Evolutionary conservation across 1,140 invertebrate genomes (phyloP).

Genomic region (Pectinophora gossypiella): DNA sequence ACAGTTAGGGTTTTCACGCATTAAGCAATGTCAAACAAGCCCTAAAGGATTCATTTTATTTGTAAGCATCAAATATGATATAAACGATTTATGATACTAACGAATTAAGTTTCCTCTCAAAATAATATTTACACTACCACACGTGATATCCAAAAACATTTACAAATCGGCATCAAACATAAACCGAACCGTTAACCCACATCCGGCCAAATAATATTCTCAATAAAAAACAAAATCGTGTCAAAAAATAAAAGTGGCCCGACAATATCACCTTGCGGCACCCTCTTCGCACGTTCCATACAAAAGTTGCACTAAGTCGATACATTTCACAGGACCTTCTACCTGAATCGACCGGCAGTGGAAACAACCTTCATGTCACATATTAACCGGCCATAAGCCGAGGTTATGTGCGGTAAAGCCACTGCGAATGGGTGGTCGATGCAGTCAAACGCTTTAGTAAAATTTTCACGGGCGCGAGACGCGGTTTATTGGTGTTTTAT

Average conservation of each 20-base stretch:
- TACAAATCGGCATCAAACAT: not conserved
- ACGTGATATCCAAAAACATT: no score
- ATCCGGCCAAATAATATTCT: conserved; percentile 17
- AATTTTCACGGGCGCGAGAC: conserved; percentile 13
- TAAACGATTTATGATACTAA: no score
- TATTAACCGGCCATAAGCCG: conserved; percentile 34
- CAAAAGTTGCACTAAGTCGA: conserved; percentile 68
- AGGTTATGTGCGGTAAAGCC: conserved; percentile 31
- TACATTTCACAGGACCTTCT: conserved; percentile 67
- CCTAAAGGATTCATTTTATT: no score
- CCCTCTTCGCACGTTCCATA: conserved; percentile 59
- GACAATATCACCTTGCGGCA: conserved; percentile 49
- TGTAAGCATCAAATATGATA: no score
- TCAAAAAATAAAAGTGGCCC: conserved; percentile 42
- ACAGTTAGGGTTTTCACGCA: no score
- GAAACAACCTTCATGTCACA: conserved; percentile 32
- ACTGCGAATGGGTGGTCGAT: conserved; percentile 42
- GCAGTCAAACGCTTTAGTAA: conserved; percentile 33
- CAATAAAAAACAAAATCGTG: conserved; percentile 6
- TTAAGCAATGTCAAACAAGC: no score
- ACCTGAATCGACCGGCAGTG: conserved; percentile 37
- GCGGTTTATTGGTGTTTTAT: conserved; percentile 2
- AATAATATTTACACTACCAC: no score
- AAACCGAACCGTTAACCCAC: conserved; percentile 11
- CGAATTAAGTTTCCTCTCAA: no score